These are phyloP conservation scores for Rhinoderma darwinii DNA, from an alignment of 2,113 vertebrate species.

Conservation along the genomic window DNA sequence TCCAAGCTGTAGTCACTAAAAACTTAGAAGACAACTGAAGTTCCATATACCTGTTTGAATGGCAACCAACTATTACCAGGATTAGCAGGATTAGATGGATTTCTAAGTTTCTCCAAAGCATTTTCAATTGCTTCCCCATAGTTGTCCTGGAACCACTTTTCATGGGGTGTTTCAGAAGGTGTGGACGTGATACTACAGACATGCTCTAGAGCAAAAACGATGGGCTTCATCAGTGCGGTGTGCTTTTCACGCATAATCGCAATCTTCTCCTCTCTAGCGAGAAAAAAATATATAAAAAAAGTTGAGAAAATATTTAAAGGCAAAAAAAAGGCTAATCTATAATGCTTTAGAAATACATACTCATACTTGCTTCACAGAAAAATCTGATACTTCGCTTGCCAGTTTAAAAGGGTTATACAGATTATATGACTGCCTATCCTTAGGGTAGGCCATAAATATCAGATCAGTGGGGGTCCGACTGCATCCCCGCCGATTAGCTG, in stretches of 20 bases:
- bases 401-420: too few species aligned
- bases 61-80: conserved; percentile 96
- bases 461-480: too few species aligned
- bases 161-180: conserved; percentile 92
- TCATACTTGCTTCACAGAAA: too few species aligned
- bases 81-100: conserved; percentile 91
- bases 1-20: too few species aligned
- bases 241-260: conserved; percentile 99
- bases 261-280: conserved; percentile 90
- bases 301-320: not conserved
- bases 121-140: conserved; percentile 89
- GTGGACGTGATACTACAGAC: conserved; percentile 93
- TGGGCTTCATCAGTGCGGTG: conserved; percentile 94
- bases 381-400: too few species aligned
- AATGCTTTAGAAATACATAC: not conserved
- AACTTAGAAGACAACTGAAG: not conserved
- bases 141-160: conserved; percentile 97
- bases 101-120: conserved; percentile 89
- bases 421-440: too few species aligned
- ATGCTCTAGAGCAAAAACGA: conserved; percentile 95
- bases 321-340: not conserved
- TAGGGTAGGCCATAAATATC: too few species aligned
- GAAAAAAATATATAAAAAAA: not conserved
- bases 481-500: too few species aligned
- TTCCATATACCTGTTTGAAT: conserved; percentile 88